phyloP scores from a whole-genome alignment of 2,797 vertebrate species.

The Chiroxiphia lanceolata region DNA sequence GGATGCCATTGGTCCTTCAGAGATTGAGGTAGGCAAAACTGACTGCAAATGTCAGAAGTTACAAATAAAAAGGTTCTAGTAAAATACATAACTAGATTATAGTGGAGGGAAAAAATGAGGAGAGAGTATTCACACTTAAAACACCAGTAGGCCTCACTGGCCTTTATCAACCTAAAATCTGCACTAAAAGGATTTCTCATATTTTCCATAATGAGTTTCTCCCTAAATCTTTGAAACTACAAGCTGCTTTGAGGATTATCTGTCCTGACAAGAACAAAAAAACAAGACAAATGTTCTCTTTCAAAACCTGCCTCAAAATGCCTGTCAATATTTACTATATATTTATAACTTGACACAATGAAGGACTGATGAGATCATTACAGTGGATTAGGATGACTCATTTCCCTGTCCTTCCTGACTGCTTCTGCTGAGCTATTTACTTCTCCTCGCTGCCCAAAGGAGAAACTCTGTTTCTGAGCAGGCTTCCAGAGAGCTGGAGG shows the following conservation, averaged over 20 bases:
- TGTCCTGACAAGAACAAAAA: background rate
- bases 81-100: background rate
- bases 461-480: background rate
- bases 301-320: background rate
- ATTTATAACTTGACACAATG: background rate
- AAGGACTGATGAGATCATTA: constrained; percentile 21
- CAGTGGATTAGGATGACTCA: constrained; percentile 13
- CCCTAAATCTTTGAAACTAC: background rate
- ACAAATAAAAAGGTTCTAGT: background rate
- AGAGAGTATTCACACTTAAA: background rate
- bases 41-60: background rate
- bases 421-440: background rate
- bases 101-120: background rate
- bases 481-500: background rate
- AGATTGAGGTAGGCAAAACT: background rate
- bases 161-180: background rate
- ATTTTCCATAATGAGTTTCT: background rate
- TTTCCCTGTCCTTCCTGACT: background rate
- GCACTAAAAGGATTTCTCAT: background rate
- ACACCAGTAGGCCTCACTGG: background rate
- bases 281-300: background rate
- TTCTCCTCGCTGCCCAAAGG: background rate
- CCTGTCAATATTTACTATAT: background rate
- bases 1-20: background rate
- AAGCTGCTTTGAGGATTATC: background rate